Percentiles rank a stretch among this genome's conserved stretches.
Conservation (phyloP, 2,888 invertebrate species). For the Therioaphis trifolii region DNA sequence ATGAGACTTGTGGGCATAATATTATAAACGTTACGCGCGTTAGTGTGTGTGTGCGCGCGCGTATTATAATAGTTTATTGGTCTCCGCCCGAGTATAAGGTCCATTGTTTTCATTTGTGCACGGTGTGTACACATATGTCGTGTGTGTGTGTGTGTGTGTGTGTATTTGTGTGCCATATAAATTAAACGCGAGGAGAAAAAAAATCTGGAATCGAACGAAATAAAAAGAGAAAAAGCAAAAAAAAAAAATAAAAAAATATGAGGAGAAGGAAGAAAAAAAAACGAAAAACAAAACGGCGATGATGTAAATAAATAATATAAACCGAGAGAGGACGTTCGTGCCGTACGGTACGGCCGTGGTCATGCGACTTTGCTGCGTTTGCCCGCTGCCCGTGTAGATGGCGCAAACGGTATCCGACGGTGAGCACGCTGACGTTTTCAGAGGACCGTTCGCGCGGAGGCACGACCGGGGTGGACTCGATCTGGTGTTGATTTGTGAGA, state of each 20-base stretch:
- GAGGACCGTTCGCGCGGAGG: neutral
- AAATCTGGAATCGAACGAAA: neutral
- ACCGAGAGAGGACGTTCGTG: neutral
- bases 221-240: neutral
- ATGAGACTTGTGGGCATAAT: constrained; percentile 25
- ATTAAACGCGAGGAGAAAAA: constrained; percentile 11
- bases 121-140: too few relatives aligned
- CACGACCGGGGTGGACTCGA: too few relatives aligned
- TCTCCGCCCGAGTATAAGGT: constrained; percentile 9
- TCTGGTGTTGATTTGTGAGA: too few relatives aligned
- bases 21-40: neutral
- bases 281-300: too few relatives aligned
- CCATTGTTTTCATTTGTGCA: constrained; percentile 47
- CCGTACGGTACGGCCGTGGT: neutral
- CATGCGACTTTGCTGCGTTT: neutral
- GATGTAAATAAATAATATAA: too few relatives aligned
- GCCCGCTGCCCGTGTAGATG: constrained; percentile 7
- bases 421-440: too few relatives aligned
- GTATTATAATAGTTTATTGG: constrained; percentile 39
- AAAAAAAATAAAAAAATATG: too few relatives aligned
- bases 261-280: too few relatives aligned
- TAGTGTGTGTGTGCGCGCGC: neutral
- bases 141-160: too few relatives aligned
- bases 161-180: constrained; percentile 31
- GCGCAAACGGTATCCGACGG: constrained; percentile 37